A percentile compares a stretch with the other conserved stretches of the same genome.
Evolutionary conservation across 1,140 invertebrate species (phyloP).

Genomic region (Lepidurus couesii): DNA sequence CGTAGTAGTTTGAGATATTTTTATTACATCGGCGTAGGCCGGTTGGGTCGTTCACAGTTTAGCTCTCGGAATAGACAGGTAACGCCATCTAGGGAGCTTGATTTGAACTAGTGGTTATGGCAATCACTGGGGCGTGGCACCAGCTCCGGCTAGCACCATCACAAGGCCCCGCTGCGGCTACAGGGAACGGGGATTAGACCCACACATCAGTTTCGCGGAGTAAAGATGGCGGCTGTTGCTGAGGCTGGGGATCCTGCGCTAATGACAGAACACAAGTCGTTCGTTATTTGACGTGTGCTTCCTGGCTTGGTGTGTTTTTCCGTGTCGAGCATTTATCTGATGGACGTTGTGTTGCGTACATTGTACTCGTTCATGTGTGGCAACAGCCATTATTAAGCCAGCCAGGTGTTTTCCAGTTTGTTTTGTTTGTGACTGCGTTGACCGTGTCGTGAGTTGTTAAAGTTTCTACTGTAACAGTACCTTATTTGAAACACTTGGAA

Average conservation of each 20-base stretch:
- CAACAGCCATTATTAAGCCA: background rate
- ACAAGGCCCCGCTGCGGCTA: too few relatives aligned
- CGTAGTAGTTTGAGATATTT: too few relatives aligned
- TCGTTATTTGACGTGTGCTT: background rate
- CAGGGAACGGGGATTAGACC: background rate
- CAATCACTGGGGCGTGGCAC: too few relatives aligned
- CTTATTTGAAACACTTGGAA: background rate
- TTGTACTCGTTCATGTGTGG: background rate
- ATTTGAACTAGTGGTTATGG: too few relatives aligned
- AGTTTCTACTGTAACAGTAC: background rate
- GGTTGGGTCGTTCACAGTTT: too few relatives aligned
- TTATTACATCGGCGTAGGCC: too few relatives aligned
- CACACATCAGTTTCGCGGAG: background rate
- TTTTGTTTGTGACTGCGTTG: slow-evolving; percentile 18
- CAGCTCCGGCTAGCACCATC: too few relatives aligned
- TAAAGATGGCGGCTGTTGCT: slow-evolving; percentile 13
- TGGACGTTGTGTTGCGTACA: background rate
- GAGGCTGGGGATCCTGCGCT: background rate
- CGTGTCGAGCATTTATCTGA: background rate
- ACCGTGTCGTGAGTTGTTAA: background rate
- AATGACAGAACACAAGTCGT: background rate
- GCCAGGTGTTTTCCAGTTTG: background rate
- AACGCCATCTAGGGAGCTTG: too few relatives aligned
- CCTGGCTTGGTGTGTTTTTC: background rate
- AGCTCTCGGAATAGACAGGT: too few relatives aligned